A percentile compares a stretch with the other conserved stretches of the same genome.
Evolutionary conservation across 2,113 vertebrate species (phyloP).

Genomic region (Otolemur garnettii): DNA sequence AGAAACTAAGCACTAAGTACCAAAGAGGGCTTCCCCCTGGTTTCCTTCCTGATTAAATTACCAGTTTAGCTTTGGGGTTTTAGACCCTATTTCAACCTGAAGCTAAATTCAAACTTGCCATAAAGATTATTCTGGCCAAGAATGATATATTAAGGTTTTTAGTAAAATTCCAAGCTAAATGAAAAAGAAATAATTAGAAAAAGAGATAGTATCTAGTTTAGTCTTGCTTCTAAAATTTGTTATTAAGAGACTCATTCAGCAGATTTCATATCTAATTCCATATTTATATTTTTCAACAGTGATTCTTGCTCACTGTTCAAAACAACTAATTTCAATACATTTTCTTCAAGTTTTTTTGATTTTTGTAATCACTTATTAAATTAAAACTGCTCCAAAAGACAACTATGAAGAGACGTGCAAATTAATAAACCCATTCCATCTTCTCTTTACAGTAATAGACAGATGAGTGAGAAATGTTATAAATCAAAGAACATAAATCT

Average conservation of each 20-base stretch:
- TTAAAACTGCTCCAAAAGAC: slow-evolving; percentile 33
- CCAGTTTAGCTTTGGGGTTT: slow-evolving; percentile 6
- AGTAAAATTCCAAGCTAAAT: slow-evolving; percentile 20
- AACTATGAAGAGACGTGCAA: neutral
- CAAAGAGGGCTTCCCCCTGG: neutral
- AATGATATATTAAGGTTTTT: slow-evolving; percentile 36
- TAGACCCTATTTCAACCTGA: slow-evolving; percentile 5
- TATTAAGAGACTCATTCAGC: neutral
- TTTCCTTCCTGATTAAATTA: slow-evolving; percentile 16
- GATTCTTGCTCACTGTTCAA: slow-evolving; percentile 40
- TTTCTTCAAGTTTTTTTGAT: slow-evolving; percentile 34
- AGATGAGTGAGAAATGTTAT: neutral
- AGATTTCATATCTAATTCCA: neutral
- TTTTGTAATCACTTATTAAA: slow-evolving; percentile 53
- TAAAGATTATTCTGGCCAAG: slow-evolving; percentile 1
- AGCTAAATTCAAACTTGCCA: slow-evolving; percentile 30
- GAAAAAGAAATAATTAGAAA: slow-evolving; percentile 12
- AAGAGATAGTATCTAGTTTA: neutral
- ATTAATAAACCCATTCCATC: neutral
- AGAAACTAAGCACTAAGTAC: slow-evolving; percentile 3
- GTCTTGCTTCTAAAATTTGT: neutral
- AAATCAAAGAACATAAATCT: neutral
- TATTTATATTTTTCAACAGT: slow-evolving; percentile 24
- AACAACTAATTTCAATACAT: neutral
- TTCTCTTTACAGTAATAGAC: neutral